Base-by-base conservation (phyloP, 2,797 vertebrate species). In the Yasuhikotakia modesta region DNA sequence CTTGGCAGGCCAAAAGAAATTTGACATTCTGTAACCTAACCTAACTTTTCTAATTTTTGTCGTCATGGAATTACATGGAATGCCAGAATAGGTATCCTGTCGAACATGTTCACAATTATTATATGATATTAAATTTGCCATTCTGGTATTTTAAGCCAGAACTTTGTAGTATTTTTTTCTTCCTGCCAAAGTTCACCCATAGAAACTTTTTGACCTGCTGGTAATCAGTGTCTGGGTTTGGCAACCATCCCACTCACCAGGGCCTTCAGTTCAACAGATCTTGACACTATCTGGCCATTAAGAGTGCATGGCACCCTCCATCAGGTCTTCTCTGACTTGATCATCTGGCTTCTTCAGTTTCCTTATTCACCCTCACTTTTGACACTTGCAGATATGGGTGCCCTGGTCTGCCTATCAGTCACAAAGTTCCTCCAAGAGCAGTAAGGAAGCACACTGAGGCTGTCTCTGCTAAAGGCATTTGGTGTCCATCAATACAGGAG, bases 351-450 rank as follows among this genome's bases (percentile, higher is more conserved):
- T 79, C 69, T 27, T 67, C 72, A 60, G 68, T 70, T 73, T 79
- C 72, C 52, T 81, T 63, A 39, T 58, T 79, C 65, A 30, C 53
- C 79, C 55, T 80, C 70, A 79, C 79, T 80, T 81, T 82, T 83
- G 85, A 83, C 81, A 82, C 82, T 82, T 81, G 74, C 81, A 80
- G 82, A 80, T 79, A 76, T 79, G 71, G 76, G 67, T 21, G 70
- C 80, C 69, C 68, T 70, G 66, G 80, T 82, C 77, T 83, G 75
- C 75, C 78, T 82, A 84, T 82, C 81, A 82, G 67, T 79, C 79
- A 76, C 68, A 73, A 63, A 68, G 76, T 67, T 68, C 64, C 71
- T 80, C 71, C 50, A 81, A 75, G 69, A 82, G 72, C 78, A 78
- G n/a, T 72, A 73, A 66, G 67, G 68, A 57, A 69, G 63, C 73